Base-by-base conservation (phyloP, 2,113 vertebrate genomes). In the Crotalus viridis region DNA sequence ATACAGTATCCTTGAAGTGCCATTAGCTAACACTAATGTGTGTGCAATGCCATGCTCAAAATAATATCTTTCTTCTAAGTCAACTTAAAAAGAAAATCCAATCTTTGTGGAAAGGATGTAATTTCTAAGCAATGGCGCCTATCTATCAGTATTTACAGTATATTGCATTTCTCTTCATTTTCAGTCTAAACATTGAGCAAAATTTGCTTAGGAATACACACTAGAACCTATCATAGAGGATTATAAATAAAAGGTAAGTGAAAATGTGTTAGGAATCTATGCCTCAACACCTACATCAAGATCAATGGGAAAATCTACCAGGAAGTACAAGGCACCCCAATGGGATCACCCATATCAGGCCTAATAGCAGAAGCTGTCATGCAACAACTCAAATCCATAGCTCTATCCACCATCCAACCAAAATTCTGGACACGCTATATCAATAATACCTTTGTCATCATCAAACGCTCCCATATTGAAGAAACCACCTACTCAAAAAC, bases 1-100 rank as follows among this genome's bases (percentile, higher is more conserved):
- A 96, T 95, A 92, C 93, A 96, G 95, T 94, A 96, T 96, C 96
- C 96, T 97, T 96, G 96, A 97, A 96, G 94, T 95, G 96, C 96
- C 96, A 96, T 97, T 97, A 97, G 93, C 2, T 0, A 88, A 95
- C 92, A 54, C 90, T 26, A 28, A 24, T 93, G 89, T 21, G n/a
- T 94, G 95, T 91, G 91, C 90, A 93, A 92, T 55, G 89, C 64
- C 92, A 59, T 46, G 92, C 95, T 94, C 92, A 52, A 15, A 89
- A 54, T 93, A 94, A 95, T 86, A n/a, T 93, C 48, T 94, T 91
- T 54, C 59, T 93, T 91, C 87, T 39, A 48, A 95, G 1, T 81
- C 46, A 21, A 89, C 22, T 94, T 94, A 95, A 96, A 93, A 93
- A 48, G n/a, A 85, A 95, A 85, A 90, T 28, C 4, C 56, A 91